phyloP scores from a whole-genome alignment of 1,140 invertebrate genomes.

The Bombus confusus region DNA sequence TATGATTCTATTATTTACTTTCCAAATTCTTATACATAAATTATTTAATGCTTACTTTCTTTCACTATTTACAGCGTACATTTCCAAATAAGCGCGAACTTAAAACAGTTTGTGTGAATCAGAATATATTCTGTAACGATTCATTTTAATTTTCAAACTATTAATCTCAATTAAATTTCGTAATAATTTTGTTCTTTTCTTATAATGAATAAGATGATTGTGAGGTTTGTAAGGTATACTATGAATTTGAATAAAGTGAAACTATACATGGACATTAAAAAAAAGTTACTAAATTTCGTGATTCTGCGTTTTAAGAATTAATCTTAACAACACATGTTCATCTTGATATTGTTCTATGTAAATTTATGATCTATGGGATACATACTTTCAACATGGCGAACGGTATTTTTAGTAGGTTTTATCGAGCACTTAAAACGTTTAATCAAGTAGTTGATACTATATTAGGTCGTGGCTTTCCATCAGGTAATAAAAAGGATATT shows the following conservation, averaged over 20 bases:
- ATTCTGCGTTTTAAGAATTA: neutral
- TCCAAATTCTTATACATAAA: neutral
- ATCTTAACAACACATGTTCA: neutral
- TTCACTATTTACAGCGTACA: neutral
- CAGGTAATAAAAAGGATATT: conserved; percentile 72
- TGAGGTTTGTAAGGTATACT: too few species aligned
- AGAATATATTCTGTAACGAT: neutral
- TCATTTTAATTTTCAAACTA: neutral
- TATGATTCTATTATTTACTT: neutral
- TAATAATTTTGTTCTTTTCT: neutral
- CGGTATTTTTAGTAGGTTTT: conserved; percentile 72
- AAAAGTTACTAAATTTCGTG: neutral
- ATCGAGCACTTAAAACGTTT: conserved; percentile 69
- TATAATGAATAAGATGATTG: neutral
- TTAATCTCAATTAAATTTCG: neutral
- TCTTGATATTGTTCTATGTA: neutral
- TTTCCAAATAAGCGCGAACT: neutral
- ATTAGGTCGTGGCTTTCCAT: conserved; percentile 77
- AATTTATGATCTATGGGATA: neutral
- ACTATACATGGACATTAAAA: too few species aligned
- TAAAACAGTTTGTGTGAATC: neutral
- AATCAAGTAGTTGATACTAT: conserved; percentile 73
- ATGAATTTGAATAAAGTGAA: neutral
- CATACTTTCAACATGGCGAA: conserved; percentile 64
- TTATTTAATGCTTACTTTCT: neutral